A percentile compares a stretch with the other conserved stretches of the same genome.
These are phyloP conservation scores for Ceratitis capitata DNA, from an alignment of 1,140 invertebrate genomes.

Conservation along the genomic window DNA sequence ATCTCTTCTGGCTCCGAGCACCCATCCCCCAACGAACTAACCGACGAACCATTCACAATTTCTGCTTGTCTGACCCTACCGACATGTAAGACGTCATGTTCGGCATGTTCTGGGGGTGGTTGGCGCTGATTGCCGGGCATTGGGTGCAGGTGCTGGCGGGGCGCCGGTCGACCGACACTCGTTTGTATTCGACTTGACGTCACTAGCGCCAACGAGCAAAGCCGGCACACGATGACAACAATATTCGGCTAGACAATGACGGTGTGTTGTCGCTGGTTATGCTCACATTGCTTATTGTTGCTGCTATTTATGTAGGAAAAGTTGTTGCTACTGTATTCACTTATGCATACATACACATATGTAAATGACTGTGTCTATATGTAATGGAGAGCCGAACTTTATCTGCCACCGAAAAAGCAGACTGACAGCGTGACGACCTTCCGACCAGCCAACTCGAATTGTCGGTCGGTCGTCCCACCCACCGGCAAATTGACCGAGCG, in stretches of 20 bases:
- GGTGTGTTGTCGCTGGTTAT: neutral
- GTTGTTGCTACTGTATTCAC: neutral
- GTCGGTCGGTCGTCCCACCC: neutral
- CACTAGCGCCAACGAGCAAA: neutral
- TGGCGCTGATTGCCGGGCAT: no score
- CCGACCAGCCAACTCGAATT: no score
- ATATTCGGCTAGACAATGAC: constrained; percentile 34
- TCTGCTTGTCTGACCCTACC: constrained; percentile 4
- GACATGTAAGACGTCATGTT: constrained; percentile 2
- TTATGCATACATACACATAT: neutral
- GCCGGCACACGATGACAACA: neutral
- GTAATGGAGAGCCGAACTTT: no score
- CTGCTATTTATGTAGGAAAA: neutral
- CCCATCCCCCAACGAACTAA: neutral
- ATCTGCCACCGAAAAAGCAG: no score
- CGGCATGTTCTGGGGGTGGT: neutral
- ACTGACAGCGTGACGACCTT: no score
- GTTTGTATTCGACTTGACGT: constrained; percentile 21
- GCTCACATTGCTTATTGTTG: constrained; percentile 6
- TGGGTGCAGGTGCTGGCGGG: neutral
- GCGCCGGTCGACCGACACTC: neutral
- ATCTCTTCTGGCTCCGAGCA: neutral
- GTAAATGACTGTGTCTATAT: neutral
- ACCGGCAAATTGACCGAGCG: neutral
- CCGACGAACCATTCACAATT: neutral